A percentile compares a stretch with the other conserved stretches of the same genome.
phyloP scores from a whole-genome alignment of 64 coral and sea anemone species.

The Porites lutea region DNA sequence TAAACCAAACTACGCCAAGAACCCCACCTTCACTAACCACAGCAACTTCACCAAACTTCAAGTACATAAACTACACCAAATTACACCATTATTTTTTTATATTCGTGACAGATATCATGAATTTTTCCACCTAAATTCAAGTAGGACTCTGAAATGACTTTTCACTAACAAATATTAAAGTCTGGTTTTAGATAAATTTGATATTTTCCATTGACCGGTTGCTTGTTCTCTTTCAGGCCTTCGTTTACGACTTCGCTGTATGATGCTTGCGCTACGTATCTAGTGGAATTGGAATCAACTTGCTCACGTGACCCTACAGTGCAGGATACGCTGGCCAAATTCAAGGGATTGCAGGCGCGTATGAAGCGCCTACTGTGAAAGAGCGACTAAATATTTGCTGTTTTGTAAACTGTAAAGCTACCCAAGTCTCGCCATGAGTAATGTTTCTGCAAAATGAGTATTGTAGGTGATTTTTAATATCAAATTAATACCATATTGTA shows the following conservation, averaged over 20 bases:
- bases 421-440: not conserved
- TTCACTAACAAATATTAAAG: too few relatives aligned
- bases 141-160: too few relatives aligned
- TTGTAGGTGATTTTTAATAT: not conserved
- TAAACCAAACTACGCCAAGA: too few relatives aligned
- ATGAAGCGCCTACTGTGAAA: constrained; percentile 73
- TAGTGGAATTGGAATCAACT: constrained; percentile 95
- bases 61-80: too few relatives aligned
- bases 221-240: constrained; percentile 48
- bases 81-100: too few relatives aligned
- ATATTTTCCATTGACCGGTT: too few relatives aligned
- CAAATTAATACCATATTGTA: constrained; percentile 8
- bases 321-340: constrained; percentile 83
- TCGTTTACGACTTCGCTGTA: constrained; percentile 89
- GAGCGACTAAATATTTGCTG: not conserved
- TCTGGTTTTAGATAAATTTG: too few relatives aligned
- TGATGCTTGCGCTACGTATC: constrained; percentile 96
- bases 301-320: constrained; percentile 91
- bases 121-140: too few relatives aligned
- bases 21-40: too few relatives aligned
- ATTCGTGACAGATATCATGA: too few relatives aligned
- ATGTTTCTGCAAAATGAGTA: not conserved
- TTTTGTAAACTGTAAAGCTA: not conserved
- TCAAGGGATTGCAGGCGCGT: constrained; percentile 82
- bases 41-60: too few relatives aligned